Percentiles rank a stretch among this genome's conserved stretches.
phyloP scores from a whole-genome alignment of 2,888 invertebrate species.

The Phania funesta region DNA sequence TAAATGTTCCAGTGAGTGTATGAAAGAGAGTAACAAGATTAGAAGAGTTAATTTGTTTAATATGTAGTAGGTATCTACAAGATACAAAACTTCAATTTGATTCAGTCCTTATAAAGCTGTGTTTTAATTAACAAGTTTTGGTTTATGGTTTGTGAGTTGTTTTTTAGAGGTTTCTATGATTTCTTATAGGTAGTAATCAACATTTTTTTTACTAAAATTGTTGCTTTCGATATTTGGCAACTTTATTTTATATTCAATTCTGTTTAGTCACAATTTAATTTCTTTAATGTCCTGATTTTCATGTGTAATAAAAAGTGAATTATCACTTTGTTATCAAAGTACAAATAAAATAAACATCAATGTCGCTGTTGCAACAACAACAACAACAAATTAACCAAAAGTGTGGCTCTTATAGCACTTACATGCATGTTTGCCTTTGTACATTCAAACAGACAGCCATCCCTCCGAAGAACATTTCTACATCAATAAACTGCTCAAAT shows the following conservation, averaged over 20 bases:
- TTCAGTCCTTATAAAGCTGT: slow-evolving; percentile 11
- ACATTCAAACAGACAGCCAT: not conserved
- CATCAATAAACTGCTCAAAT: slow-evolving; percentile 47
- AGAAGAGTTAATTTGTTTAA: not conserved
- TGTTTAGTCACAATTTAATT: slow-evolving; percentile 6
- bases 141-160: not conserved
- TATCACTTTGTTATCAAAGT: slow-evolving; percentile 55
- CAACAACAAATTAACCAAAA: slow-evolving; percentile 31
- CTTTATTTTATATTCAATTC: not conserved
- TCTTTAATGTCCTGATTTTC: slow-evolving; percentile 37
- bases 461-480: slow-evolving; percentile 5
- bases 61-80: slow-evolving; percentile 20
- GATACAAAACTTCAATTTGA: slow-evolving; percentile 21
- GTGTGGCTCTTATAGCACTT: slow-evolving; percentile 60
- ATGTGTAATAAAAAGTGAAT: slow-evolving; percentile 47
- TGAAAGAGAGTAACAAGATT: not conserved
- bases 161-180: not conserved
- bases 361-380: slow-evolving; percentile 26
- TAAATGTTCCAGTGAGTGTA: slow-evolving; percentile 49
- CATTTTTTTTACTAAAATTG: not conserved
- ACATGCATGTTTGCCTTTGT: slow-evolving; percentile 32
- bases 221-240: not conserved
- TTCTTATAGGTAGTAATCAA: not conserved
- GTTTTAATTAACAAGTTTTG: not conserved
- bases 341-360: slow-evolving; percentile 55